These are phyloP conservation scores for Polypterus bichir DNA, from an alignment of 2,113 vertebrate genomes.

Conservation along the genomic window DNA sequence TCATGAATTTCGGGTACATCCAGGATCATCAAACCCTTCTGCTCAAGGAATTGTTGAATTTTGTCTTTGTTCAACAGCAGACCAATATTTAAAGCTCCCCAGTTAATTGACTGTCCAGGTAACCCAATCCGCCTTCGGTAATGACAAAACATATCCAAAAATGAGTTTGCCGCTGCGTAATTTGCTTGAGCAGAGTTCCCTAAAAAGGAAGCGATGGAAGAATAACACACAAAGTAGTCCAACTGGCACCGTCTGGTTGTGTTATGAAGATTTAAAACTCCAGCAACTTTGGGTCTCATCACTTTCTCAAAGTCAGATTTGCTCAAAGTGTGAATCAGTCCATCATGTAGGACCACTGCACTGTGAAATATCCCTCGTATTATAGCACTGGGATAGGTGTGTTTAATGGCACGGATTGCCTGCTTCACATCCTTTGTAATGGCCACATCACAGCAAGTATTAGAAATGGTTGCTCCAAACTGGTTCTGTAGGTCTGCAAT, in stretches of 20 bases:
- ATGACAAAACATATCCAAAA: constrained; percentile 65
- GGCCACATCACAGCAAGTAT: constrained; percentile 56
- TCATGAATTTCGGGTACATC: constrained; percentile 52
- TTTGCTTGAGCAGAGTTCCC: constrained; percentile 65
- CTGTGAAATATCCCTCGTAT: constrained; percentile 74
- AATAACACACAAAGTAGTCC: constrained; percentile 76
- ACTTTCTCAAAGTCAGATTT: constrained; percentile 54
- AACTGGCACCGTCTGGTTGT: constrained; percentile 53
- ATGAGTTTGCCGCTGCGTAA: constrained; percentile 78
- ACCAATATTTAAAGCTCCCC: constrained; percentile 69
- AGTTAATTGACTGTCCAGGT: constrained; percentile 68
- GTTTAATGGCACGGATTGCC: constrained; percentile 39
- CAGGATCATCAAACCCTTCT: constrained; percentile 59
- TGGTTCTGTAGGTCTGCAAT: constrained; percentile 42
- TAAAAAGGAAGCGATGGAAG: constrained; percentile 66
- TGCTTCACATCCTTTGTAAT: constrained; percentile 38
- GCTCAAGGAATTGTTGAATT: constrained; percentile 51
- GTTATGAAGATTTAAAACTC: constrained; percentile 61
- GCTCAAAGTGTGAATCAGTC: constrained; percentile 47
- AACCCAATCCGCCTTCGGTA: constrained; percentile 63
- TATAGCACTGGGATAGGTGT: constrained; percentile 38
- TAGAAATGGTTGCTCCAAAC: constrained; percentile 30
- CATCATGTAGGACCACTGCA: constrained; percentile 61
- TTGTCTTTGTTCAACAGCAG: constrained; percentile 49
- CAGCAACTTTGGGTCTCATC: constrained; percentile 63